A percentile compares a stretch with the other conserved stretches of the same genome.
Conservation (phyloP, 2,888 invertebrate species). For the Spisula solida region DNA sequence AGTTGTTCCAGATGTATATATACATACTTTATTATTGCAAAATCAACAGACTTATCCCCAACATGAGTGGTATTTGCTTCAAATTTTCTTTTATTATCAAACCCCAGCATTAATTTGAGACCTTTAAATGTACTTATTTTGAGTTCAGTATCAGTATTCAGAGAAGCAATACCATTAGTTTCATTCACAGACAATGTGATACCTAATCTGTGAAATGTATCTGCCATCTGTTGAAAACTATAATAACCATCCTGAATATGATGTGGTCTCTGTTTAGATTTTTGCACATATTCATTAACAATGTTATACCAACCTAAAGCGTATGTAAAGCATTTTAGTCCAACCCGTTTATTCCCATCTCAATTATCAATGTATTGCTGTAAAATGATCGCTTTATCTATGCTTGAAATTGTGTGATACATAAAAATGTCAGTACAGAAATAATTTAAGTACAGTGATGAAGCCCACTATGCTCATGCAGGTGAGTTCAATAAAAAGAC, state of each 20-base stretch:
- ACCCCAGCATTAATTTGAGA: constrained; percentile 46
- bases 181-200: constrained; percentile 56
- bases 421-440: too few relatives aligned
- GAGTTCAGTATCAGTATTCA: constrained; percentile 44
- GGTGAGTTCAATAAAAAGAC: too few relatives aligned
- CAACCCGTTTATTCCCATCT: constrained; percentile 48
- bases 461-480: too few relatives aligned
- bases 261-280: constrained; percentile 36
- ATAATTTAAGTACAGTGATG: too few relatives aligned
- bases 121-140: constrained; percentile 56
- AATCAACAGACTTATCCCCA: constrained; percentile 52
- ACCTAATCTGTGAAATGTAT: constrained; percentile 47
- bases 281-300: constrained; percentile 43
- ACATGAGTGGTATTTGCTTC: constrained; percentile 43
- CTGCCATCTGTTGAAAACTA: constrained; percentile 55
- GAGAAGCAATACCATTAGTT: constrained; percentile 51
- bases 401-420: too few relatives aligned
- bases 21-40: constrained; percentile 50
- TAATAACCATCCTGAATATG: constrained; percentile 47
- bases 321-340: constrained; percentile 57
- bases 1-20: constrained; percentile 60
- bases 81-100: constrained; percentile 53
- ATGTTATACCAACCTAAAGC: constrained; percentile 59
- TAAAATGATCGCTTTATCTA: too few relatives aligned
- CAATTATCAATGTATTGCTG: constrained; percentile 63